Evolutionary conservation across 2,888 invertebrate species (phyloP).

Genomic region (Cantharis rufa): DNA sequence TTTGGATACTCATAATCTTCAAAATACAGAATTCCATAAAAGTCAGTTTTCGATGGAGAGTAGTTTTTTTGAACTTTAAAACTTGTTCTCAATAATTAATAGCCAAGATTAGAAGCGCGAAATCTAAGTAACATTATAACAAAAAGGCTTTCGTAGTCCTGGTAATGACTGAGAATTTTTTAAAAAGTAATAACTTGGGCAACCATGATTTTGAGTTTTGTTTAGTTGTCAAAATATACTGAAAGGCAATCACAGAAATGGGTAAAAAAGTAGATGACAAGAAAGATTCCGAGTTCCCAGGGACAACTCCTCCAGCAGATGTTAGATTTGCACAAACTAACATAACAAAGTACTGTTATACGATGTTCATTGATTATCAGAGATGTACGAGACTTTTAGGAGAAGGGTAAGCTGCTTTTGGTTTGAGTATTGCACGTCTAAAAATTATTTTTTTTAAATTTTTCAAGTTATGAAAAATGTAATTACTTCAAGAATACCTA

Average conservation of each 20-base stretch:
- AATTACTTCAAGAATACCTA: constrained; percentile 66
- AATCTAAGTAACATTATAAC: not conserved
- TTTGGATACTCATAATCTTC: no score
- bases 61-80: no score
- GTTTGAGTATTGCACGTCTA: not conserved
- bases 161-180: not conserved
- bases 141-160: not conserved
- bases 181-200: not conserved
- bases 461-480: constrained; percentile 58
- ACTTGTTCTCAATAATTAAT: no score
- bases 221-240: not conserved
- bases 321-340: constrained; percentile 92
- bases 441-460: not conserved
- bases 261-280: not conserved
- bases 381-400: constrained; percentile 36
- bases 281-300: not conserved
- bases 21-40: no score
- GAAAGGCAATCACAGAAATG: not conserved
- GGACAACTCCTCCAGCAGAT: constrained; percentile 80
- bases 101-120: not conserved
- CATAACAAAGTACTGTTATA: constrained; percentile 68
- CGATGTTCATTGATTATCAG: constrained; percentile 41
- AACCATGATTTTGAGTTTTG: not conserved
- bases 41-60: no score
- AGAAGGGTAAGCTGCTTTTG: constrained; percentile 1